Evolutionary conservation across 2,797 vertebrate genomes (phyloP), one percentile per base, ranked within the genome.

Genomic region (Alosa sapidissima): DNA sequence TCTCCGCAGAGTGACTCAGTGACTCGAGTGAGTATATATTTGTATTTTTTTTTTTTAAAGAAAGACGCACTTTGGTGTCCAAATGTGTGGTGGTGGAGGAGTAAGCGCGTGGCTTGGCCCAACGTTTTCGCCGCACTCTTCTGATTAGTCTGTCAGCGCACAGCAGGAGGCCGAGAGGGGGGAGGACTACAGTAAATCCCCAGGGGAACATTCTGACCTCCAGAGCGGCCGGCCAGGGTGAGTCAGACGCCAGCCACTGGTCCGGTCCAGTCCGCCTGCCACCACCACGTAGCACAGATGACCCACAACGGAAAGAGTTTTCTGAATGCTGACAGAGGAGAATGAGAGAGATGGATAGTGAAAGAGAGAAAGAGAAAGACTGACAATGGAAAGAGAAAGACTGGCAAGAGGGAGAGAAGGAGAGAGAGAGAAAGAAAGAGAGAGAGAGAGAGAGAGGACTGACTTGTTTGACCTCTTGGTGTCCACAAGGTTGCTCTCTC

Each of bases 151-250:
- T 78, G 72, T 78, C 72, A 47, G 41, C 72, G 14, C 72, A 47
- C 72, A 16, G 72, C 72, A 47, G 41, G 16, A 45, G 68, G 36
- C 72, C 5, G 14, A 41, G 10, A 2, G 24, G 3, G 33, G 7
- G 6, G 72, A 47, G 41, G 41, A 78, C 41, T 41, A 41, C 36
- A 75, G 19, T 5, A 45, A 78, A 78, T 78, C 72, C 41, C 72
- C 41, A 47, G 36, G 8, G 72, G 72, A 78, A 78, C 72, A 78
- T 78, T 47, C 36, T 78, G 36, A 78, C 72, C 72, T 21, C 72
- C 3, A 21, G 41, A 78, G 36, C 72, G 41, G 16, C 72, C 54
- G 54, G 16, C 16, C 36, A 21, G 16, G 21, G 6, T 78, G 36
- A 78, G 36, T 78, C 72, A 78, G 36, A 45, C 14, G 8, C 36